phyloP scores from a whole-genome alignment of 2,113 vertebrate genomes.

The Callopanchax toddi region DNA sequence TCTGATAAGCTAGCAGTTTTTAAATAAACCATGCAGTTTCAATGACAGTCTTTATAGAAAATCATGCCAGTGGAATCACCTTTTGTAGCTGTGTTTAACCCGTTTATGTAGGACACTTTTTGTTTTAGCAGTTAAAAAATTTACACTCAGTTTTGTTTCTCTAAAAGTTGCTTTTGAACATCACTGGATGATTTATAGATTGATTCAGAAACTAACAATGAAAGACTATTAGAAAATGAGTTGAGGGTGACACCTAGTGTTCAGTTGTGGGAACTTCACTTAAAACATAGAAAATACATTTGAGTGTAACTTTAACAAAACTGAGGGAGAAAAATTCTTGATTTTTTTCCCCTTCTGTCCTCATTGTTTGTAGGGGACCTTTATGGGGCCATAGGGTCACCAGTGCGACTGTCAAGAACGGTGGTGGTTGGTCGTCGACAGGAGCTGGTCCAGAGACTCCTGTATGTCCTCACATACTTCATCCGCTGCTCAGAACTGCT shows the following conservation, averaged over 20 bases:
- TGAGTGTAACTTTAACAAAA: not conserved
- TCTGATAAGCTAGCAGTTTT: no score
- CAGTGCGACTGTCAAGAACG: slow-evolving; percentile 91
- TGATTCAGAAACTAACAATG: not conserved
- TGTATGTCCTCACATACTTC: slow-evolving; percentile 98
- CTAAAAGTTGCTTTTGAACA: not conserved
- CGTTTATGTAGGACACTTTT: no score
- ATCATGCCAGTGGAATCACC: no score
- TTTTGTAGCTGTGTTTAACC: no score
- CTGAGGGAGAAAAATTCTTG: not conserved
- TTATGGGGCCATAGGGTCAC: slow-evolving; percentile 95
- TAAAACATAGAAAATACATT: no score
- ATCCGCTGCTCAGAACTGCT: slow-evolving; percentile 97
- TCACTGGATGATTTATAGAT: not conserved
- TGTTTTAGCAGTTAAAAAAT: no score
- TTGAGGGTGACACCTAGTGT: slow-evolving; percentile 59
- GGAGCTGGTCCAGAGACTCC: slow-evolving; percentile 94
- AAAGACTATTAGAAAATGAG: not conserved
- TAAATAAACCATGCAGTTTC: no score
- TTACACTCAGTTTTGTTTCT: slow-evolving; percentile 8
- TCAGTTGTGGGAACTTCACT: slow-evolving; percentile 20
- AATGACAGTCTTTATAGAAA: no score
- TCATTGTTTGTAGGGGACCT: slow-evolving; percentile 84
- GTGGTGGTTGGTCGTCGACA: slow-evolving; percentile 93
- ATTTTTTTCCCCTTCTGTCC: no score